Conservation (phyloP, 2,113 vertebrate genomes). For the Chloropsis cyanopogon region DNA sequence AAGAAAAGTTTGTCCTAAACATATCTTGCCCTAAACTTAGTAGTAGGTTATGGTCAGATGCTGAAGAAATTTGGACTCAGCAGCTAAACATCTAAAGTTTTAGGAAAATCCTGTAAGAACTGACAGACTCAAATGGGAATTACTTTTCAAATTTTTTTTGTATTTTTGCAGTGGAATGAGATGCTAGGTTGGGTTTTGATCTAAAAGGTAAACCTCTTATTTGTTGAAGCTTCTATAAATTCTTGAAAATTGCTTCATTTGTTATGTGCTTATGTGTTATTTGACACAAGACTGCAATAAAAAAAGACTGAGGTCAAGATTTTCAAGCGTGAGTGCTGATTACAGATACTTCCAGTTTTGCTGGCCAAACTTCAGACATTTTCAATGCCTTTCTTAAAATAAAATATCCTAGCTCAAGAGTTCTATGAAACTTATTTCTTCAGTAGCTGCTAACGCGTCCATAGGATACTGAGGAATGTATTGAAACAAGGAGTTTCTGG, state of each 20-base stretch:
- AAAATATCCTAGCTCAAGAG: background rate
- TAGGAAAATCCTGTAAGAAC: background rate
- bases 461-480: background rate
- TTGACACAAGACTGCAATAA: slow-evolving; percentile 30
- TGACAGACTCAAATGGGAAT: background rate
- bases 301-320: background rate
- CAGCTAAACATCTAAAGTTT: background rate
- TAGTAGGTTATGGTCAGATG: background rate
- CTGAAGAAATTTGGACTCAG: background rate
- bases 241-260: background rate
- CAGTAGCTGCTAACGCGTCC: background rate
- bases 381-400: background rate
- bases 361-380: background rate
- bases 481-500: background rate
- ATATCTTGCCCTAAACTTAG: background rate
- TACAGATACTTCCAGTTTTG: background rate
- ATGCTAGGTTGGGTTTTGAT: background rate
- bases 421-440: background rate
- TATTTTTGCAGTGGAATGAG: background rate
- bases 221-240: background rate
- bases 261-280: slow-evolving; percentile 11
- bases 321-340: slow-evolving; percentile 3
- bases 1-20: background rate
- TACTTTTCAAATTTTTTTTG: background rate
- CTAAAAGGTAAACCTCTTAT: background rate